These are phyloP conservation scores for Thalassaphorura encarpata DNA, from an alignment of 1,140 invertebrate genomes.

Conservation along the genomic window DNA sequence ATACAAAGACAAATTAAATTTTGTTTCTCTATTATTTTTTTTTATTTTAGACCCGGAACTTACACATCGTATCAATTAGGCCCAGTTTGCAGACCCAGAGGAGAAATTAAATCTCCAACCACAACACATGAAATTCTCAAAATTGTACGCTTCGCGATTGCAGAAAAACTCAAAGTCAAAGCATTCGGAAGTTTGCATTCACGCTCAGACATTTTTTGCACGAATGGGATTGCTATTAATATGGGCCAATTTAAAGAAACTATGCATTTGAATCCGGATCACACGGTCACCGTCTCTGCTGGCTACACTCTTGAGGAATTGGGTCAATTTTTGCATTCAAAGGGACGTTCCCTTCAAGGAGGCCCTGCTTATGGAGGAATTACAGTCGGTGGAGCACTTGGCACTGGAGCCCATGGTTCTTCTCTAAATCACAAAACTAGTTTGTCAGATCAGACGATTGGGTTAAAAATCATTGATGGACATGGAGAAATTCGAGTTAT, in stretches of 20 bases:
- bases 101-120: not conserved
- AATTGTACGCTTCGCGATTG: conserved; percentile 1
- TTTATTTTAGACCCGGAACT: too few relatives aligned
- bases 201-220: conserved; percentile 4
- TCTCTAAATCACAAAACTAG: not conserved
- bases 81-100: not conserved
- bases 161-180: not conserved
- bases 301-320: not conserved
- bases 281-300: not conserved
- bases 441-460: conserved; percentile 8
- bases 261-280: not conserved
- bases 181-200: conserved; percentile 1
- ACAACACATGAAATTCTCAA: not conserved
- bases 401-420: conserved; percentile 17
- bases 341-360: not conserved
- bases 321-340: not conserved
- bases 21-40: too few relatives aligned
- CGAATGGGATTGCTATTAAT: conserved; percentile 7
- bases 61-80: too few relatives aligned
- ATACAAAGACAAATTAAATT: too few relatives aligned
- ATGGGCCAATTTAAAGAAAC: not conserved
- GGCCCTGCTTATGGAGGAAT: conserved; percentile 13
- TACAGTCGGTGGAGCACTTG: conserved; percentile 17
- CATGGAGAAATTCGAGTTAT: not conserved
- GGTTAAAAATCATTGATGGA: conserved; percentile 10